Evolutionary conservation across 2,797 vertebrate genomes (phyloP).

Genomic region (Schizothorax lantsangensis): DNA sequence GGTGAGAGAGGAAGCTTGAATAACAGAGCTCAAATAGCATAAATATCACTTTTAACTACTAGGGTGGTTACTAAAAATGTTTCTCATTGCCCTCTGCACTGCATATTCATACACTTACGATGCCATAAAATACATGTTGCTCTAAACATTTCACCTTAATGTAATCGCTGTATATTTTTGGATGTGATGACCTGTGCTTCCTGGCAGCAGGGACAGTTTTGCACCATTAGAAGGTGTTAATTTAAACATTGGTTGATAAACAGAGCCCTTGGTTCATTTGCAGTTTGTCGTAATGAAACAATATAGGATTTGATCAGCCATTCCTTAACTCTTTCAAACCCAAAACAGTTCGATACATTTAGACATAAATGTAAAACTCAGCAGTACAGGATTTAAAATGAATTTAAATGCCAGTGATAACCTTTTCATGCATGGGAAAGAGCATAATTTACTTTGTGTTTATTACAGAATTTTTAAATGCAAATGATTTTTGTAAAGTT

Average conservation of each 20-base stretch:
- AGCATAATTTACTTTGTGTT: neutral
- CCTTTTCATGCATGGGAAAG: neutral
- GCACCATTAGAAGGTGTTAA: neutral
- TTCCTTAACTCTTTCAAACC: neutral
- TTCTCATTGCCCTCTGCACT: neutral
- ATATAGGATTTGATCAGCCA: neutral
- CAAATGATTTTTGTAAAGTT: neutral
- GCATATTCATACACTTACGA: neutral
- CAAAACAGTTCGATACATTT: neutral
- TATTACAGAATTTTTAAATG: neutral
- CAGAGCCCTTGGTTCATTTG: neutral
- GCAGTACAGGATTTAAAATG: neutral
- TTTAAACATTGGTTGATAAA: neutral
- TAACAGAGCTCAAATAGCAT: constrained; percentile 2
- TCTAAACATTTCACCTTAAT: constrained; percentile 20
- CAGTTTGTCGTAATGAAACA: neutral
- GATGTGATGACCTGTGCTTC: neutral
- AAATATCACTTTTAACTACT: constrained; percentile 14
- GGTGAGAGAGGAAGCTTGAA: constrained; percentile 6
- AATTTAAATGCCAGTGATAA: too few species aligned
- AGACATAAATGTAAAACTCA: neutral
- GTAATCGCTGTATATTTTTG: neutral
- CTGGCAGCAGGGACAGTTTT: neutral
- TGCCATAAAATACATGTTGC: neutral
- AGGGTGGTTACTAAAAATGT: neutral